Conservation (phyloP, 2,113 vertebrate species). For the Accipiter virgatus region DNA sequence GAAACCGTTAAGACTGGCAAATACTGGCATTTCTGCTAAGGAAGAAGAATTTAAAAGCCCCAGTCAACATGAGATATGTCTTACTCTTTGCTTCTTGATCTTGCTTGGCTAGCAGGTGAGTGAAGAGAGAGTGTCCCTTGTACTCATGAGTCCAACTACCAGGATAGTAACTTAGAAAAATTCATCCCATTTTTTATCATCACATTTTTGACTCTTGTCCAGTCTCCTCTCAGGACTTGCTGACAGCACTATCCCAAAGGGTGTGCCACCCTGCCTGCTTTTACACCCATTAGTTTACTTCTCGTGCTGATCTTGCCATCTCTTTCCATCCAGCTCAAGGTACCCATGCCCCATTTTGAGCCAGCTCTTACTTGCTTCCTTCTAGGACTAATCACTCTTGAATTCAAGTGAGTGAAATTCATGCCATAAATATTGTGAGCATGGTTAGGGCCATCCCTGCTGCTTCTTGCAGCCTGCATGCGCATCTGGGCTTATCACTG, state of each 20-base stretch:
- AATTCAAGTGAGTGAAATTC: neutral
- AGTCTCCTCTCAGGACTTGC: neutral
- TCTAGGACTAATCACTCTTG: neutral
- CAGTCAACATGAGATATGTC: neutral
- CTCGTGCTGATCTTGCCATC: neutral
- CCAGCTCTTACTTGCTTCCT: neutral
- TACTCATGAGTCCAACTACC: neutral
- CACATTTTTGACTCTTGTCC: neutral
- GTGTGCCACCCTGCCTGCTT: neutral
- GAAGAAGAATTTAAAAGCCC: neutral
- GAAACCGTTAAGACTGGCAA: neutral
- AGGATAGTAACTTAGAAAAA: neutral
- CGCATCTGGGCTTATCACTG: neutral
- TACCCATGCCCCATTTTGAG: neutral
- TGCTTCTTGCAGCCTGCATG: neutral
- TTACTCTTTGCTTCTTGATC: neutral
- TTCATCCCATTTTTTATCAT: neutral
- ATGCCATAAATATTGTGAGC: neutral
- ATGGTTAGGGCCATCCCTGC: neutral
- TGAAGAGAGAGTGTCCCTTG: neutral
- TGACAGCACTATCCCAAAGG: neutral
- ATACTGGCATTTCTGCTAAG: neutral
- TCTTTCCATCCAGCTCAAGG: neutral
- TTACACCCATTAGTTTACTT: neutral
- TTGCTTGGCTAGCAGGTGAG: neutral